Conservation (phyloP, 2,797 vertebrate species). For the Semaprochilodus insignis region DNA sequence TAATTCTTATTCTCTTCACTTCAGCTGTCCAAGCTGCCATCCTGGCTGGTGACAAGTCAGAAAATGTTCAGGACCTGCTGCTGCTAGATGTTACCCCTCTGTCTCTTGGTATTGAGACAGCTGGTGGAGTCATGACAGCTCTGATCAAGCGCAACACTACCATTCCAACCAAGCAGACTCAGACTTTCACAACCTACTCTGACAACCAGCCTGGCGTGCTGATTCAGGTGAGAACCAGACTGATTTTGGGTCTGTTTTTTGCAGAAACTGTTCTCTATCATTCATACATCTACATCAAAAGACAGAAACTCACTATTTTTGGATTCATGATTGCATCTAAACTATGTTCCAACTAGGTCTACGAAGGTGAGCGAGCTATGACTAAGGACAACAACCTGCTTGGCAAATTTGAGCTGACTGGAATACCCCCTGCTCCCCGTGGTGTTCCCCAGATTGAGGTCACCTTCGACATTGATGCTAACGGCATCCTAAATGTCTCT, state of each 20-base stretch:
- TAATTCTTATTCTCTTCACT: not conserved
- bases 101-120: constrained; percentile 94
- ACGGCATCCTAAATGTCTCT: constrained; percentile 95
- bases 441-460: constrained; percentile 94
- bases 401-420: constrained; percentile 92
- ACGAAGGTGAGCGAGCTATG: constrained; percentile 94
- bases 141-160: constrained; percentile 95
- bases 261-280: constrained; percentile 69
- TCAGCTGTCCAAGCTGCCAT: constrained; percentile 30
- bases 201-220: constrained; percentile 96
- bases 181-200: constrained; percentile 94
- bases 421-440: constrained; percentile 95
- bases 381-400: constrained; percentile 91
- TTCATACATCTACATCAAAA: constrained; percentile 77
- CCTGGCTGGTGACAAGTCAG: constrained; percentile 24
- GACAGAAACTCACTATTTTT: constrained; percentile 75
- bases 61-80: constrained; percentile 85
- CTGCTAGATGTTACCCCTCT: constrained; percentile 92
- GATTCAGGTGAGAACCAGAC: constrained; percentile 83
- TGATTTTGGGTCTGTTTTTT: constrained; percentile 48
- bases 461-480: constrained; percentile 93
- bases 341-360: constrained; percentile 77
- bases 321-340: constrained; percentile 78
- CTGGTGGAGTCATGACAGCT: constrained; percentile 94
- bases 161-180: constrained; percentile 92